A percentile compares a stretch with the other conserved stretches of the same genome.
Conservation (phyloP, 2,888 invertebrate species). For the Plusia festucae region DNA sequence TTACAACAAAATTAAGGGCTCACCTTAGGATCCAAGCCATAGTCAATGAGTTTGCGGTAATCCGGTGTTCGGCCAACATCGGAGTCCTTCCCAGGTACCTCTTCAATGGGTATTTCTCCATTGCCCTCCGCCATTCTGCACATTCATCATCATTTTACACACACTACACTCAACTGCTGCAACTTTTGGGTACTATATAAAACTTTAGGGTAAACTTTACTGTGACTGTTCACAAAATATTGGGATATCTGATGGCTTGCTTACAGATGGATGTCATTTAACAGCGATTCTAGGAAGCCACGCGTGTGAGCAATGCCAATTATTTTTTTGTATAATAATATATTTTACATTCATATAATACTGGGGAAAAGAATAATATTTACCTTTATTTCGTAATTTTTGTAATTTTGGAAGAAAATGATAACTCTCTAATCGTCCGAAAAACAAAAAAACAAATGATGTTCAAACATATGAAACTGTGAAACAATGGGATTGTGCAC, state of each 20-base stretch:
- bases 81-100: constrained; percentile 91
- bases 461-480: constrained; percentile 89
- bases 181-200: constrained; percentile 53
- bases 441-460: constrained; percentile 90
- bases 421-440: constrained; percentile 88
- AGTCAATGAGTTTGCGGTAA: constrained; percentile 97
- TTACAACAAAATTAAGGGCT: constrained; percentile 50
- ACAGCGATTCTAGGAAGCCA: constrained; percentile 82
- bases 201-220: constrained; percentile 63
- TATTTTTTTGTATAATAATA: constrained; percentile 37
- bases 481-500: constrained; percentile 88
- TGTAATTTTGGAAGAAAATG: constrained; percentile 89
- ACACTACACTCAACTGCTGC: constrained; percentile 73
- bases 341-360: constrained; percentile 50
- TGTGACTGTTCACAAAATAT: constrained; percentile 60
- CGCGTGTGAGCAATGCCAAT: constrained; percentile 75
- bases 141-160: constrained; percentile 83
- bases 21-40: constrained; percentile 98
- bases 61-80: constrained; percentile 95
- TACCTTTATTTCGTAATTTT: constrained; percentile 89
- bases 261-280: constrained; percentile 84
- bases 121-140: constrained; percentile 96
- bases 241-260: constrained; percentile 72
- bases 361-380: constrained; percentile 73
- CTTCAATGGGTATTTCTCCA: constrained; percentile 94